Base-by-base conservation (phyloP, 2,888 invertebrate species). In the Trypoxylon attenuatum region DNA sequence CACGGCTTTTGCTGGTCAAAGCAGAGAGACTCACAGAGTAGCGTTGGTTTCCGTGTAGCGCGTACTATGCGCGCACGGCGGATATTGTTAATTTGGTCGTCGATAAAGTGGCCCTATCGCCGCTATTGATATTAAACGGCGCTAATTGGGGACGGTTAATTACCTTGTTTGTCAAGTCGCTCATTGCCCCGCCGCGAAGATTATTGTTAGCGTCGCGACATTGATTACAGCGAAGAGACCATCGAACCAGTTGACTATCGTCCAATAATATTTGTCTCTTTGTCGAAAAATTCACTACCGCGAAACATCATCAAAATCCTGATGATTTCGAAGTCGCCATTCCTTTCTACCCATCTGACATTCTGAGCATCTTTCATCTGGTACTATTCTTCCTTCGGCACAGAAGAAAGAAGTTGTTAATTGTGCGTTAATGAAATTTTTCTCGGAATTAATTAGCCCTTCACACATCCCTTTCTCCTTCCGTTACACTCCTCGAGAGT, bases 131-230 rank as follows among this genome's bases (percentile, higher is more conserved):
- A 69, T 57, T 65, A 51, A 65, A 55, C 42, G 54, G 42, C 41
- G 51, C 62, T 72, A 73, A 73, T 73, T 73, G 69, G 54, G 52
- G 60, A 56, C 49, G 19, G 45, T 57, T 62, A 60, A 67, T 72
- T 70, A 68, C 57, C 61, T 51, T 56, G 66, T 69, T 66, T 62
- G 53, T 13, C 46, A 21, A 41, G 29, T 29, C 57, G 38, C 27
- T 39, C 53, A 49, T 16, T 19, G 45, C n/a, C n/a, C n/a, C n/a
- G n/a, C n/a, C 61, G 46, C 33, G 19, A 50, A 53, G 49, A 60
- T 56, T 58, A 46, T 55, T 45, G 46, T 39, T 41, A 62, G 42
- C 50, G 54, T 51, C 64, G 51, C 62, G 64, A 63, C 63, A 51
- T 60, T 63, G 60, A 67, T 63, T 66, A 52, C 42, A n/a, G 41